A percentile compares a stretch with the other conserved stretches of the same genome.
Conservation (phyloP, 2,797 vertebrate genomes). For the Picus viridis region DNA sequence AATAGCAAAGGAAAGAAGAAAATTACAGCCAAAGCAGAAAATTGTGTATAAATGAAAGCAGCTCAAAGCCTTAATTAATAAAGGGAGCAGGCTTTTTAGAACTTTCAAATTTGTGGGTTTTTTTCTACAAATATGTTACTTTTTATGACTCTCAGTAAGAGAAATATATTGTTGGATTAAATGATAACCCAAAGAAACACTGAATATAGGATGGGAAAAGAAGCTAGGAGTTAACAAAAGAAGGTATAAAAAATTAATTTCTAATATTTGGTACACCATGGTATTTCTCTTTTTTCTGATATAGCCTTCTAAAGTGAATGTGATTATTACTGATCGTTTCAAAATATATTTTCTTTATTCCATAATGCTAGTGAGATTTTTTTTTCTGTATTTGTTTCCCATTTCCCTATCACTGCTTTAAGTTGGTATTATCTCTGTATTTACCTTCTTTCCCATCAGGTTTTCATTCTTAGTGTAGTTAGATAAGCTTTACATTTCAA, state of each 20-base stretch:
- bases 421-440: neutral
- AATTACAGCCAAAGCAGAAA: neutral
- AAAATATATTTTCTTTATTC: neutral
- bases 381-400: neutral
- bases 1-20: neutral
- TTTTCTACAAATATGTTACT: neutral
- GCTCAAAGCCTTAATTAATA: neutral
- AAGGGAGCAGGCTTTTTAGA: neutral
- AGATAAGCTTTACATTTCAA: conserved; percentile 33
- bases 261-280: neutral
- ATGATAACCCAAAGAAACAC: neutral
- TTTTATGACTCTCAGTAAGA: neutral
- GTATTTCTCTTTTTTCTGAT: neutral
- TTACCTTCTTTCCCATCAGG: neutral
- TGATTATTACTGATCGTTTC: neutral
- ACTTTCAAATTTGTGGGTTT: neutral
- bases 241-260: neutral
- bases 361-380: neutral
- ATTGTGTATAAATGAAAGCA: neutral
- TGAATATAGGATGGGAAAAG: neutral
- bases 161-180: neutral
- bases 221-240: neutral
- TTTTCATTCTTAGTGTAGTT: neutral
- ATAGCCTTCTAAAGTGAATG: neutral
- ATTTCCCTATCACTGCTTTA: neutral